Conservation (phyloP, 2,888 invertebrate species). For the Eupithecia subumbrata region DNA sequence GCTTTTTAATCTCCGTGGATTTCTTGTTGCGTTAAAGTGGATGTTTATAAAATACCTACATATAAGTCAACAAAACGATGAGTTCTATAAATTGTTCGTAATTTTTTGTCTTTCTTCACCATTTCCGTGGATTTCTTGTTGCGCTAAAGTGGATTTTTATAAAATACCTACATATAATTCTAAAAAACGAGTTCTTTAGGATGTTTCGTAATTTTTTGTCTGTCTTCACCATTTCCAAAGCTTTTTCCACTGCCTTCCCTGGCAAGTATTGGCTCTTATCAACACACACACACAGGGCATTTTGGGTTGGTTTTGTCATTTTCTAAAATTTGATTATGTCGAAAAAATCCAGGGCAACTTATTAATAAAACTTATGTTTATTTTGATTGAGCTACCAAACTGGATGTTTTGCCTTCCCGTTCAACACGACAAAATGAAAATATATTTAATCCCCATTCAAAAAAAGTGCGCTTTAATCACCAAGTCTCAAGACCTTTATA, state of each 20-base stretch:
- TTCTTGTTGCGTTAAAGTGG: conserved; percentile 11
- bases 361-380: conserved; percentile 22
- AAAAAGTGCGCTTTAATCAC: conserved; percentile 67
- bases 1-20: conserved; percentile 21
- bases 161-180: background rate
- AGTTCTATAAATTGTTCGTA: background rate
- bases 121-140: background rate
- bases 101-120: too few species aligned
- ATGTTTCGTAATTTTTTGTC: too few species aligned
- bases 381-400: conserved; percentile 60
- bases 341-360: background rate
- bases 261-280: too few species aligned
- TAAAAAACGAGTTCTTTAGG: background rate
- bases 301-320: too few species aligned
- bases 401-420: conserved; percentile 51
- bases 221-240: too few species aligned
- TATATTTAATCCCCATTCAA: conserved; percentile 66
- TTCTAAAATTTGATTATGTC: background rate
- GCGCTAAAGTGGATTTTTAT: background rate
- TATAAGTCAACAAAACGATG: background rate
- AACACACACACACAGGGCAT: too few species aligned
- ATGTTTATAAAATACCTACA: background rate
- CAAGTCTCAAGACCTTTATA: conserved; percentile 78
- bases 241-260: too few species aligned
- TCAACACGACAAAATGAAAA: conserved; percentile 75